These are phyloP conservation scores for Copidosoma floridanum DNA, from an alignment of 1,140 invertebrate species.

Conservation along the genomic window DNA sequence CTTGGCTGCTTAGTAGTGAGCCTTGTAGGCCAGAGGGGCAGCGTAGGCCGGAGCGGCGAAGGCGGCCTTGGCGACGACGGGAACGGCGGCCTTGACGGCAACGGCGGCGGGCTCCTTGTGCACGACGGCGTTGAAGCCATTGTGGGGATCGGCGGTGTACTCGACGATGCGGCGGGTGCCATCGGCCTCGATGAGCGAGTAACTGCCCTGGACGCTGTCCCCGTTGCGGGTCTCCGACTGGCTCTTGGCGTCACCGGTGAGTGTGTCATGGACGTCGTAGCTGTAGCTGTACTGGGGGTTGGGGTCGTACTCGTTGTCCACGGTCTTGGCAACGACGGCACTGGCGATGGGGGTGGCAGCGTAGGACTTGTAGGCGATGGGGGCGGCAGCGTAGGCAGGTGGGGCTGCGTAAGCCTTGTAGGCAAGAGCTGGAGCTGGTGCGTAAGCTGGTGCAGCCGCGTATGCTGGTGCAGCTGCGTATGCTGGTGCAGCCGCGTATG, in stretches of 20 bases:
- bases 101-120: conserved; percentile 57
- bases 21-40: background rate
- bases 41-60: conserved; percentile 19
- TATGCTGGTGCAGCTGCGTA: conserved; percentile 1
- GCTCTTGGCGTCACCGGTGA: conserved; percentile 59
- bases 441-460: conserved; percentile 22
- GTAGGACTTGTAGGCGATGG: conserved; percentile 35
- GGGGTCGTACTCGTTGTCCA: conserved; percentile 53
- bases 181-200: conserved; percentile 60
- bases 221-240: conserved; percentile 59
- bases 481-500: background rate
- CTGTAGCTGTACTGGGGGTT: conserved; percentile 60
- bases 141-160: conserved; percentile 59
- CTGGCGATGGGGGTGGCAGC: conserved; percentile 36
- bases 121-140: conserved; percentile 62
- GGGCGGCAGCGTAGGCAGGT: conserved; percentile 26
- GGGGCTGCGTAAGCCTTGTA: conserved; percentile 4
- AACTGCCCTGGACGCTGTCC: conserved; percentile 58
- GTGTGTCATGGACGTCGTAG: conserved; percentile 58
- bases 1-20: background rate
- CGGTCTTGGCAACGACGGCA: conserved; percentile 38
- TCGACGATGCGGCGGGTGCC: conserved; percentile 59
- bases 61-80: conserved; percentile 31
- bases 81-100: conserved; percentile 38
- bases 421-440: conserved; percentile 25